A percentile compares a stretch with the other conserved stretches of the same genome.
Evolutionary conservation across 2,113 vertebrate genomes (phyloP).

Genomic region (Rousettus leschenaultii): DNA sequence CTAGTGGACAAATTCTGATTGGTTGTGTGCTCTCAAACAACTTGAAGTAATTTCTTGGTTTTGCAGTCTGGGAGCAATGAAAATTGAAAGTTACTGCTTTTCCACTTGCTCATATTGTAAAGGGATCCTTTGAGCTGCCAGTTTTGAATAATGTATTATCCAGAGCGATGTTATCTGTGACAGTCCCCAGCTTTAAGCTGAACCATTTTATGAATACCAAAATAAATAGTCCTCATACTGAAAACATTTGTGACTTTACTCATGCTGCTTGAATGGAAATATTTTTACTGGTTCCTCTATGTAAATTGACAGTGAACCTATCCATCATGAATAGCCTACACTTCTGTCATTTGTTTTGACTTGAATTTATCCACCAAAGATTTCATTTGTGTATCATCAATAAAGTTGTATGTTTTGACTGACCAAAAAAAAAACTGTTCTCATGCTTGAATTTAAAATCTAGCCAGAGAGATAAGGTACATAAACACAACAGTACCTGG

Average conservation of each 20-base stretch:
- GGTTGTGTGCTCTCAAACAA: not conserved
- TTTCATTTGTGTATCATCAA: constrained; percentile 66
- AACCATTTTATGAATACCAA: constrained; percentile 71
- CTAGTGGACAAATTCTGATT: constrained; percentile 74
- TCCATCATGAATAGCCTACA: constrained; percentile 46
- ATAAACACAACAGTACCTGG: not conserved
- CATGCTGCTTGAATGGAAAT: constrained; percentile 56
- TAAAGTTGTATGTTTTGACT: constrained; percentile 65
- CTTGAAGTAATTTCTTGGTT: constrained; percentile 33
- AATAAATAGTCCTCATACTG: constrained; percentile 59
- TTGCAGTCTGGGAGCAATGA: constrained; percentile 39
- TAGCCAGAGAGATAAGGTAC: constrained; percentile 9
- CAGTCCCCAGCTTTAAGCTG: constrained; percentile 56
- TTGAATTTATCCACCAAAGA: constrained; percentile 75
- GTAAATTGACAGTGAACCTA: constrained; percentile 55
- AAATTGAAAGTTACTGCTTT: constrained; percentile 43
- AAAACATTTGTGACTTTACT: constrained; percentile 65
- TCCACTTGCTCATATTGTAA: constrained; percentile 32
- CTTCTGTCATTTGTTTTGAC: constrained; percentile 59
- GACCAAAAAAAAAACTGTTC: constrained; percentile 3
- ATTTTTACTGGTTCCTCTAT: constrained; percentile 59
- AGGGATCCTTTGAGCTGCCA: constrained; percentile 51
- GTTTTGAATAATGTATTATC: constrained; percentile 63
- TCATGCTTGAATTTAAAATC: constrained; percentile 40
- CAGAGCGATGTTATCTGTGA: constrained; percentile 62